Percentiles rank a stretch among this genome's conserved stretches.
Conservation (phyloP, 2,113 vertebrate genomes). For the Procavia capensis region DNA sequence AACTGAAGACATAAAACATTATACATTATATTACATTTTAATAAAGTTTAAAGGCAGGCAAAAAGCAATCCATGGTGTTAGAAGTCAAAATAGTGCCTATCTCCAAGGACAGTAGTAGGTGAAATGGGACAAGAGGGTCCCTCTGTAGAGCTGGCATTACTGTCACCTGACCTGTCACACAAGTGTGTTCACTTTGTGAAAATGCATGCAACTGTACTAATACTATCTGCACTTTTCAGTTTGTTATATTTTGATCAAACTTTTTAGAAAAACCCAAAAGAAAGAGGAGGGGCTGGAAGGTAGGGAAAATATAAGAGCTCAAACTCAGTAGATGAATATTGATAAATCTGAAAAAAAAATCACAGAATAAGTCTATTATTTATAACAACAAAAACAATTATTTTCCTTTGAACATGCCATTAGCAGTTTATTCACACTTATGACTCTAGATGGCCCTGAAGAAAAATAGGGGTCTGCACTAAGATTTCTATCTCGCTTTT, state of each 20-base stretch:
- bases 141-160: neutral
- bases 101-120: neutral
- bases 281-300: neutral
- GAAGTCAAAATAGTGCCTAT: neutral
- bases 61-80: neutral
- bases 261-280: slow-evolving; percentile 43
- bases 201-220: neutral
- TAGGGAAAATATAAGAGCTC: neutral
- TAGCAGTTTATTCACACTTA: neutral
- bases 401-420: slow-evolving; percentile 2
- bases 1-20: neutral
- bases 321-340: neutral
- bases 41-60: neutral
- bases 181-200: slow-evolving; percentile 45
- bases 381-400: slow-evolving; percentile 50
- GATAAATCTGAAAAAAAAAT: slow-evolving; percentile 21
- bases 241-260: neutral
- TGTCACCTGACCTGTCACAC: neutral
- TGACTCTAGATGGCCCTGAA: neutral
- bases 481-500: neutral
- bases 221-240: neutral
- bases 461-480: neutral
- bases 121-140: too few relatives aligned
- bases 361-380: neutral
- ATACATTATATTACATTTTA: neutral